Evolutionary conservation across 1,140 invertebrate species (phyloP), one percentile per base, ranked within the genome.

Genomic region (Marisa cornuarietis): DNA sequence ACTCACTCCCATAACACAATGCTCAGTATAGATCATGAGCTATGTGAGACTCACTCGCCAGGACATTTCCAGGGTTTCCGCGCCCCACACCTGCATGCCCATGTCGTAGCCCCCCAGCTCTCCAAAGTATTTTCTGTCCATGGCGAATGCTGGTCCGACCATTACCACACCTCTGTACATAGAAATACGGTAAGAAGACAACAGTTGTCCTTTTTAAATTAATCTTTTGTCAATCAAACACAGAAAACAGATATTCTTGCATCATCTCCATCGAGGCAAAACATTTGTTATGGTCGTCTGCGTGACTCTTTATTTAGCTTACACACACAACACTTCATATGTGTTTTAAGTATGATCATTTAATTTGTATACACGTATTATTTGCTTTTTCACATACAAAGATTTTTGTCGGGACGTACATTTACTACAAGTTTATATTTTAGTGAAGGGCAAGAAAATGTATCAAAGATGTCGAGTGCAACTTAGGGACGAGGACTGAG

Each of bases 131-230:
- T 95, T 92, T 49, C 95, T 92, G 86, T 97, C 94, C 20, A 99
- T 96, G 0, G 98, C 98, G 92, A 99, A 98, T 71, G 99, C 91
- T 51, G 98, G 97, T 22, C 98, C 98, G 6, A 98, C 97, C 97
- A 99, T 99, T 14, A 98, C 96, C 0, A 80, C 82, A 7, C 85
- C 86, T 62, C 86, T 88, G 78, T 51, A 20, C 42, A 20, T 24
- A 78, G 42, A 6, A 51, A 63, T 22, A 66, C 10, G 16, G 0
- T 0, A 16, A 63, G 26, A 26, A 20, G 31, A 42, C 0, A 26
- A 16, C 22, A 65, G 22, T 22, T 4, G 5, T 62, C 7, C 7
- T 58, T 24, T 20, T 75, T 61, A 49, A 31, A 20, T 22, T 26
- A 16, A 18, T 18, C 69, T 71, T 71, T 58, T 18, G 14, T 61